Conservation (phyloP, 2,888 invertebrate species). For the Seira sanloemensis region DNA sequence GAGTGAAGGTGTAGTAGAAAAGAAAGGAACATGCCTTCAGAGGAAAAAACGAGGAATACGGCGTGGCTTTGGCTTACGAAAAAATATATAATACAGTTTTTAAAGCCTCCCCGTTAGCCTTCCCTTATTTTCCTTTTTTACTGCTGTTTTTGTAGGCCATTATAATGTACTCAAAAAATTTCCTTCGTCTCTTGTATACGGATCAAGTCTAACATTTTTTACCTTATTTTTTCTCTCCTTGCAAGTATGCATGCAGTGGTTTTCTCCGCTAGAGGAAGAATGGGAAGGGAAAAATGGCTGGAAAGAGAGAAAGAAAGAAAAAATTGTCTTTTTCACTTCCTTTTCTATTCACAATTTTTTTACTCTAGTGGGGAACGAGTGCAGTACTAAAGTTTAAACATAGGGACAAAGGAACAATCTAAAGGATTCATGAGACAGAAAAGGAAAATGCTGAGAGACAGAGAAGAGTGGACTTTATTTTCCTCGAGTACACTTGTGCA, state of each 20-base stretch:
- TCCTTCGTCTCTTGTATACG: background rate
- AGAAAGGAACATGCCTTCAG: background rate
- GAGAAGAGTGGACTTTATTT: constrained; percentile 5
- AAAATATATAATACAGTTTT: background rate
- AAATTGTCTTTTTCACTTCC: constrained; percentile 36
- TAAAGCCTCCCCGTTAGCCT: background rate
- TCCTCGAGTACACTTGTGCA: constrained; percentile 29
- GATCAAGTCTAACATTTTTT: background rate
- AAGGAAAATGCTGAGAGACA: background rate
- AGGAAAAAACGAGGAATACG: background rate
- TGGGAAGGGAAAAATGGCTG: no score
- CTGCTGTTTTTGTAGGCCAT: background rate
- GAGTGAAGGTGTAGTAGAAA: background rate
- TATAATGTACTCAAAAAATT: background rate
- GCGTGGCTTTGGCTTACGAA: background rate
- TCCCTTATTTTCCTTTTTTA: background rate
- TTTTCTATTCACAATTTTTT: background rate
- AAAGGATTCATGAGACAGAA: constrained; percentile 57
- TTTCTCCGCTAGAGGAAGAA: background rate
- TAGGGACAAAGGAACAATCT: constrained; percentile 5
- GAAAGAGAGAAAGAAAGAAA: background rate
- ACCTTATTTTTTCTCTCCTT: background rate
- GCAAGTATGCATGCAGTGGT: background rate
- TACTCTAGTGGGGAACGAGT: background rate
- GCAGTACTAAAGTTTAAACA: background rate